Conservation (phyloP, 2,113 vertebrate species). For the Percopsis transmontana region DNA sequence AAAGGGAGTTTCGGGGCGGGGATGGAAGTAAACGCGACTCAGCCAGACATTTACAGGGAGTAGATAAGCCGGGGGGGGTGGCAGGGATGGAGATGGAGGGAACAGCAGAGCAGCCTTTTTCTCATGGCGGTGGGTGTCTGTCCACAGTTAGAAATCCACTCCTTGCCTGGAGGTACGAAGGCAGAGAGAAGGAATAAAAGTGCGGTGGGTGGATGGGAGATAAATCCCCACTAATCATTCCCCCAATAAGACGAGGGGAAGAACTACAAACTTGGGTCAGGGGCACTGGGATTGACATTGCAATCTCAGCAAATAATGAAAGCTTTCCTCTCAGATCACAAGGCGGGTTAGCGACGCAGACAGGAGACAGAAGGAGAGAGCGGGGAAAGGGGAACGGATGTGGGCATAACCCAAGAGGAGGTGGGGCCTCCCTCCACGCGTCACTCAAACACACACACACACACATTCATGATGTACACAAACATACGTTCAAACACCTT, state of each 20-base stretch:
- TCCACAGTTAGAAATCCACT: constrained; percentile 45
- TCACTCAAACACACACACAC: constrained; percentile 7
- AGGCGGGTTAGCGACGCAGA: constrained; percentile 50
- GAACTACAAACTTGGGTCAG: constrained; percentile 71
- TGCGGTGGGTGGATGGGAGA: constrained; percentile 47
- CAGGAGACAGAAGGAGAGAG: constrained; percentile 22
- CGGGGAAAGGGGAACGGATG: constrained; percentile 18
- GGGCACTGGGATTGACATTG: constrained; percentile 72
- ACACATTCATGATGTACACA: background rate
- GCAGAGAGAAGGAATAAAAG: constrained; percentile 55
- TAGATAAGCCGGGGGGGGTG: constrained; percentile 21
- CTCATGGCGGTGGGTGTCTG: constrained; percentile 42
- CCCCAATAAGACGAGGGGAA: constrained; percentile 65
- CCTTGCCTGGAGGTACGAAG: constrained; percentile 66
- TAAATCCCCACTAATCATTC: constrained; percentile 72
- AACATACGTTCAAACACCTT: background rate
- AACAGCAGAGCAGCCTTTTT: constrained; percentile 2
- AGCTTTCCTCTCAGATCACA: constrained; percentile 68
- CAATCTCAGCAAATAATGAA: constrained; percentile 79
- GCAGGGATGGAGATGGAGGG: background rate
- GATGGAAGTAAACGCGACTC: constrained; percentile 49
- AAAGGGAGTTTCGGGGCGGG: constrained; percentile 6
- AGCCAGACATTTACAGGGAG: constrained; percentile 51
- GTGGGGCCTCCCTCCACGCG: constrained; percentile 3
- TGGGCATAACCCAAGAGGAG: constrained; percentile 53